Base-by-base conservation (phyloP, 1,140 invertebrate species). In the Hypothenemus hampei region DNA sequence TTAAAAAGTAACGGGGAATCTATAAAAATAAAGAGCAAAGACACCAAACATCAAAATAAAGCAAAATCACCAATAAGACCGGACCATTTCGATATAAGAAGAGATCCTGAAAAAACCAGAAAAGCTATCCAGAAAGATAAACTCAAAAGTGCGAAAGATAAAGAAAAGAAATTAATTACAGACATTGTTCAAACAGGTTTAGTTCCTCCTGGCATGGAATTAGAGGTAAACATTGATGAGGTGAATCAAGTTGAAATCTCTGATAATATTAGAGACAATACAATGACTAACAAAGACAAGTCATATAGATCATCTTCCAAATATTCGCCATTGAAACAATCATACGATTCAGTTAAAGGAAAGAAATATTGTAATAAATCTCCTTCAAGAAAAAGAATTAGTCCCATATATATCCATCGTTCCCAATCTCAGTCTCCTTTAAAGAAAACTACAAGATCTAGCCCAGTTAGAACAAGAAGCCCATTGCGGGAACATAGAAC, bases 131-230 rank as follows among this genome's bases (percentile, higher is more conserved):
- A 66, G 43, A 60, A 50, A 18, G 68, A 71, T 46, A 71, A 70
- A 60, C 58, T 63, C 31, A 68, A 63, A 40, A 66, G 60, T 59
- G 63, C 64, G 6, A 69, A 68, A 55, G 62, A 72, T 39, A 59
- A 65, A 52, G 64, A 68, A 39, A 61, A 56, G 10, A 63, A 64
- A 45, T 47, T 67, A 7, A 61, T 72, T 39, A 61, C 54, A 31
- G 68, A 66, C 29, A 56, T 71, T 13, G 63, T 69, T 2, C 64
- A 72, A 58, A 70, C 68, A 15, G 70, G 70, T 24, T 57, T 72
- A 18, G 69, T 71, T 5, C 70, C 70, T 13, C 70, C 70, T 36
- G 70, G 70, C 29, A 72, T 63, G 45, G 70, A 72, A 62, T 64
- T 69, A 58, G 70, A 72, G 39, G 57, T 65, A 6, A 62, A 68